Conservation (phyloP, 1,140 invertebrate genomes). For the Centruroides vittatus region DNA sequence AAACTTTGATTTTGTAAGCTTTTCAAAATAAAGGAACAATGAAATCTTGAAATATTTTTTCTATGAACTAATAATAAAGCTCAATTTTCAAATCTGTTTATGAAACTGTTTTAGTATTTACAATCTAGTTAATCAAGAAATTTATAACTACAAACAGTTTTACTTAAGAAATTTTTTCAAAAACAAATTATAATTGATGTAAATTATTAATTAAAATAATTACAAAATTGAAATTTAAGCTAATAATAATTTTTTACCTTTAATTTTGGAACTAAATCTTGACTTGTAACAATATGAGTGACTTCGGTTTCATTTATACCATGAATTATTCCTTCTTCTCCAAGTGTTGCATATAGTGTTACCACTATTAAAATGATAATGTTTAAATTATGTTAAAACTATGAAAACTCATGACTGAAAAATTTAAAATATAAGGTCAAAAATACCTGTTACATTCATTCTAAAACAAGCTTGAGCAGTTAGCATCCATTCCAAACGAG, state of each 20-base stretch:
- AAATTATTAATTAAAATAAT: too few species aligned
- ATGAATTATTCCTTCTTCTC: constrained; percentile 88
- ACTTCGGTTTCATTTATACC: constrained; percentile 95
- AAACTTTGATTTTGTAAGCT: too few species aligned
- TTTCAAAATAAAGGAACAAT: too few species aligned
- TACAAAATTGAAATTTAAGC: not conserved
- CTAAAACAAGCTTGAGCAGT: constrained; percentile 49
- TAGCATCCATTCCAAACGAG: constrained; percentile 92
- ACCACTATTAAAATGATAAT: constrained; percentile 48
- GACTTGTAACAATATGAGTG: constrained; percentile 39
- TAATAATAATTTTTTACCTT: constrained; percentile 30
- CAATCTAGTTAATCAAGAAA: not conserved
- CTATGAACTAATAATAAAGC: too few species aligned
- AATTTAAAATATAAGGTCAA: not conserved
- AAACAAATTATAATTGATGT: too few species aligned
- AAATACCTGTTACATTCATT: constrained; percentile 12
- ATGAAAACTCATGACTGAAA: constrained; percentile 1
- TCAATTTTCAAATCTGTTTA: too few species aligned
- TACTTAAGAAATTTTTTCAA: too few species aligned
- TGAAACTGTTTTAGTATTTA: too few species aligned
- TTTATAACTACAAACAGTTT: not conserved
- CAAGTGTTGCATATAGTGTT: constrained; percentile 91
- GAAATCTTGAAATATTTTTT: too few species aligned
- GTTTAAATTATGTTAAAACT: constrained; percentile 1
- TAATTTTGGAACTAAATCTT: constrained; percentile 79